A percentile compares a stretch with the other conserved stretches of the same genome.
Evolutionary conservation across 2,888 invertebrate genomes (phyloP).

Genomic region (Altica lythri): DNA sequence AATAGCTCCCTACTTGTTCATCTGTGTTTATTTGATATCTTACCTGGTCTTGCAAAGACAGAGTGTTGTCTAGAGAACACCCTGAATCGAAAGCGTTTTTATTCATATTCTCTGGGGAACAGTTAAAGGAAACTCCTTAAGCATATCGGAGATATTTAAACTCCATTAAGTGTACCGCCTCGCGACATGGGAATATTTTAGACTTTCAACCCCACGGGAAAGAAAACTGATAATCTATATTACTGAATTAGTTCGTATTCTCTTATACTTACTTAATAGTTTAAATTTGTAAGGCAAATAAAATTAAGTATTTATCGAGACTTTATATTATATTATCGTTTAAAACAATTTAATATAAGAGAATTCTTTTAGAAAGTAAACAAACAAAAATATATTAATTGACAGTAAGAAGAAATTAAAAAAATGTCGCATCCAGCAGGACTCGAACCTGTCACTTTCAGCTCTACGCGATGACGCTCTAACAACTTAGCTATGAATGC

Average conservation of each 20-base stretch:
- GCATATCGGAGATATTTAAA: slow-evolving; percentile 30
- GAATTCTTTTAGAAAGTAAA: too few relatives aligned
- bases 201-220: slow-evolving; percentile 18
- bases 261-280: slow-evolving; percentile 3
- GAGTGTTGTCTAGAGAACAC: slow-evolving; percentile 30
- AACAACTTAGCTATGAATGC: too few relatives aligned
- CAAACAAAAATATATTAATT: too few relatives aligned
- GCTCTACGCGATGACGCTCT: too few relatives aligned
- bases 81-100: slow-evolving; percentile 35
- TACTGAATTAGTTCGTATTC: slow-evolving; percentile 9
- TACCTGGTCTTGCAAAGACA: slow-evolving; percentile 50
- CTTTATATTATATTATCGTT: too few relatives aligned
- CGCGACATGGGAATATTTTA: slow-evolving; percentile 23
- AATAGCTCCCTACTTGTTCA: slow-evolving; percentile 57
- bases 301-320: too few relatives aligned
- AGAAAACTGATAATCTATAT: slow-evolving; percentile 26
- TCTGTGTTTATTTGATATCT: slow-evolving; percentile 55
- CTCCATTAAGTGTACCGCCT: slow-evolving; percentile 27
- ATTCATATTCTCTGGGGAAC: slow-evolving; percentile 26
- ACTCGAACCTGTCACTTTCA: too few relatives aligned
- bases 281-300: too few relatives aligned
- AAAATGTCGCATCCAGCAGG: too few relatives aligned
- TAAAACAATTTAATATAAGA: too few relatives aligned
- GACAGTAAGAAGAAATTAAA: too few relatives aligned
- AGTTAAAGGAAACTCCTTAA: slow-evolving; percentile 32